Percentiles rank a stretch among this genome's conserved stretches.
These are phyloP conservation scores for Perodicticus potto DNA, from an alignment of 2,797 vertebrate species.

Conservation along the genomic window DNA sequence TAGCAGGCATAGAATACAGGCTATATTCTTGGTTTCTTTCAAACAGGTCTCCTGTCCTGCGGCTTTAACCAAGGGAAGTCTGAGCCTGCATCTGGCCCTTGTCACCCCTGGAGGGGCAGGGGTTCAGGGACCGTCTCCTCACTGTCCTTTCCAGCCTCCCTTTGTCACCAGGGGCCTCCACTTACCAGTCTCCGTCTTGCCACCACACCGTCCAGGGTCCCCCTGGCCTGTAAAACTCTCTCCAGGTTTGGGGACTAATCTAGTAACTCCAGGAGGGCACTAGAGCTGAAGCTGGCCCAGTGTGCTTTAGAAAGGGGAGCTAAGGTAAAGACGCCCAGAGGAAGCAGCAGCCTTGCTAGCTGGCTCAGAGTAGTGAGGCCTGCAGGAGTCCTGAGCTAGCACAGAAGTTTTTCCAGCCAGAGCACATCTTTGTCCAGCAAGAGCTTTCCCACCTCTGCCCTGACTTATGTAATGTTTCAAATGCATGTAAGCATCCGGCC, in stretches of 20 bases:
- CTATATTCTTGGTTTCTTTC: background rate
- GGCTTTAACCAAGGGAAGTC: background rate
- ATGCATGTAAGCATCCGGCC: background rate
- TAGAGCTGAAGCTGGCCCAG: background rate
- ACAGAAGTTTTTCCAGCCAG: no score
- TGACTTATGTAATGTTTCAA: rapidly evolving
- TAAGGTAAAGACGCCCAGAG: background rate
- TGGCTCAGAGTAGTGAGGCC: no score
- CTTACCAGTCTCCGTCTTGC: background rate
- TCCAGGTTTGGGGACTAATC: rapidly evolving
- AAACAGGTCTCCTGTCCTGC: background rate
- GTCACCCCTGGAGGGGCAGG: background rate
- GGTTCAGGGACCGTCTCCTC: rapidly evolving
- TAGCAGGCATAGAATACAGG: background rate
- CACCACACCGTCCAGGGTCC: no score
- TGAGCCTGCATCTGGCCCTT: rapidly evolving
- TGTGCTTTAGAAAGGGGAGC: background rate
- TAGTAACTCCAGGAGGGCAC: background rate
- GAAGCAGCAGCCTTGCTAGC: rapidly evolving
- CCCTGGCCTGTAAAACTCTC: background rate
- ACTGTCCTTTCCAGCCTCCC: rapidly evolving
- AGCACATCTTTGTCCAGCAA: background rate
- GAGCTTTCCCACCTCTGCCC: rapidly evolving
- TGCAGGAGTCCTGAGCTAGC: background rate
- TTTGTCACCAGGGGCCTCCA: rapidly evolving